Percentiles rank a stretch among this genome's conserved stretches.
Conservation (phyloP, 2,113 vertebrate species). For the Micromys minutus region DNA sequence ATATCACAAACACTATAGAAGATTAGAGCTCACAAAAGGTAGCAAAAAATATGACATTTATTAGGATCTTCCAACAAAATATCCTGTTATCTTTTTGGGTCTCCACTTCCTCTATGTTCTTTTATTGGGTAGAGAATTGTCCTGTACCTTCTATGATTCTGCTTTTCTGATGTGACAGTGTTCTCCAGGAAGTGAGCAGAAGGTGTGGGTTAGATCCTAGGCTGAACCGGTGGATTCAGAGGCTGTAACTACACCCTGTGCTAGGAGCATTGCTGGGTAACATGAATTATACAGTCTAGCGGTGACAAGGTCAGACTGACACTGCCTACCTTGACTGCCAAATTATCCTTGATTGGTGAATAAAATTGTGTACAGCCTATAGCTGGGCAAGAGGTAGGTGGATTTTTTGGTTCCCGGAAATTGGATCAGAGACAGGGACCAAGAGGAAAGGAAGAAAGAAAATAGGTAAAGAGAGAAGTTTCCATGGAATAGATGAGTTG, state of each 20-base stretch:
- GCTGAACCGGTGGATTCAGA: conserved; percentile 16
- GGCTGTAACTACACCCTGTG: background rate
- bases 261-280: background rate
- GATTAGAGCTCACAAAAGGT: background rate
- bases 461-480: too few species aligned
- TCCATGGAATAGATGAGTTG: too few species aligned
- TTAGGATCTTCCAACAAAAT: background rate
- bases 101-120: background rate
- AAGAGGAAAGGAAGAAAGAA: too few species aligned
- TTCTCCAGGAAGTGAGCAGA: background rate
- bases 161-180: background rate
- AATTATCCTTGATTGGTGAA: too few species aligned
- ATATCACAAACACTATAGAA: conserved; percentile 9
- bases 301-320: background rate
- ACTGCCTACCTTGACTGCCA: too few species aligned
- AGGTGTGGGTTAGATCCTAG: background rate
- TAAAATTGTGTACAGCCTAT: too few species aligned
- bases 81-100: background rate
- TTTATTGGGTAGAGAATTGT: background rate
- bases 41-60: background rate
- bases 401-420: too few species aligned
- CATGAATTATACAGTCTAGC: background rate
- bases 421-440: too few species aligned
- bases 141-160: background rate
- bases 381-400: too few species aligned